Evolutionary conservation across 2,113 vertebrate genomes (phyloP), one percentile per base, ranked within the genome.

Genomic region (Pardalotus punctatus): DNA sequence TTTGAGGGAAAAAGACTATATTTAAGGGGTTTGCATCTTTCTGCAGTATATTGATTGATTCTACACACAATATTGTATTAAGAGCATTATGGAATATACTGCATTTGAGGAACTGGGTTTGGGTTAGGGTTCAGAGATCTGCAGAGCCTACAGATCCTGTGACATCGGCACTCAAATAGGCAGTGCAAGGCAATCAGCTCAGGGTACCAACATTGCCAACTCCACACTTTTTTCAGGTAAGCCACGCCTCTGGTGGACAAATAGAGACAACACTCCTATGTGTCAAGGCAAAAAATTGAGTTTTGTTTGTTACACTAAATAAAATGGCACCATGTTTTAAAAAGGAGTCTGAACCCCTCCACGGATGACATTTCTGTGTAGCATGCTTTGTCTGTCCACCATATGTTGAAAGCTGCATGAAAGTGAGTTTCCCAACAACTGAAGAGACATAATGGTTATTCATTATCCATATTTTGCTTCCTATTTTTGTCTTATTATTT

Each of bases 341-440:
- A 18, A 74, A 24, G 14, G 6, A 66, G 4, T 43, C 21, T 21
- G 14, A 70, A 50, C 4, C 4, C 14, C 12, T 62, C 22, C 25
- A n/a, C 7, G 7, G 27, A 17, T 47, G 17, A 19, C 10, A 82
- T 74, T 33, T 84, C 18, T 64, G 15, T 2, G 2, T 25, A 38
- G 8, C 2, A 1, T 33, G 5, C 10, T 61, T 51, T 72, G 7
- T 38, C 31, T 45, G 6, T 38, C 31, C 5, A 31, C 10, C 0
- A 3, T 22, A 21, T 54, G 4, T 64, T 22, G 47, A 61, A 76
- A 80, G 6, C 5, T 61, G 5, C 14, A n/a, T 45, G 25, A 54
- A 73, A 65, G 6, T 21, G 9, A 9, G 3, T 3, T 33, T 86
- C 27, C 16, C 17, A 73, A 0, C 9, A 47, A n/a, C 22, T 25